Percentiles rank a stretch among this genome's conserved stretches.
phyloP scores from a whole-genome alignment of 1,140 invertebrate species.

The Drepana arcuata region DNA sequence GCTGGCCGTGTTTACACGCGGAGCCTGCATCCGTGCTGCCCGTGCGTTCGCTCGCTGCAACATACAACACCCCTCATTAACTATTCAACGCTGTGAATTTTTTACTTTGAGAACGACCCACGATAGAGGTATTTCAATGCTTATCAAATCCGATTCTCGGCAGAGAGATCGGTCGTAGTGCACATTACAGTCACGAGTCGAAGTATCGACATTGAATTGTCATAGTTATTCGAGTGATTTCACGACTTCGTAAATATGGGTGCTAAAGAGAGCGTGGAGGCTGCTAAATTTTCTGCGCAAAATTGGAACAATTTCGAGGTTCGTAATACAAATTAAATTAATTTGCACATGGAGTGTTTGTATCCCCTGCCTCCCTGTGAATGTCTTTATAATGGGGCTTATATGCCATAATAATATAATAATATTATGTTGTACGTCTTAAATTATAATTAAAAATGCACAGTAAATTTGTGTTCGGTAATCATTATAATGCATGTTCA shows the following conservation, averaged over 20 bases:
- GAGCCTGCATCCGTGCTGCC: conserved; percentile 36
- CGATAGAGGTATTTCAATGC: conserved; percentile 61
- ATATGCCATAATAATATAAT: conserved; percentile 31
- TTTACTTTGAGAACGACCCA: conserved; percentile 54
- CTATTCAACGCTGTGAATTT: conserved; percentile 61
- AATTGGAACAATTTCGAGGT: conserved; percentile 83
- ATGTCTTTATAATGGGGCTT: conserved; percentile 49
- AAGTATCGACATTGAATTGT: conserved; percentile 56
- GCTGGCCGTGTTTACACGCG: conserved; percentile 62
- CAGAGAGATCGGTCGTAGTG: conserved; percentile 54
- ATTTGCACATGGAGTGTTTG: conserved; percentile 70
- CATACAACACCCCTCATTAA: conserved; percentile 46
- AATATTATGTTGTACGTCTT: conserved; percentile 31
- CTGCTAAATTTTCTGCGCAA: conserved; percentile 81
- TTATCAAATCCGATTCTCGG: conserved; percentile 50
- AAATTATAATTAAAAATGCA: conserved; percentile 40
- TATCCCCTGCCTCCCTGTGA: conserved; percentile 55
- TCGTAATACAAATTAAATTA: conserved; percentile 68
- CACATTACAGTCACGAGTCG: conserved; percentile 60
- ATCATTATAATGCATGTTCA: conserved; percentile 54
- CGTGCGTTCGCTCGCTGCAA: conserved; percentile 42
- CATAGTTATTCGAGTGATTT: conserved; percentile 64
- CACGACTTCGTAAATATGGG: conserved; percentile 73
- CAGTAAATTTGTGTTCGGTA: conserved; percentile 29
- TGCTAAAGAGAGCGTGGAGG: conserved; percentile 82